Evolutionary conservation across 1,140 invertebrate genomes (phyloP).

Genomic region (Bombus consobrinus): DNA sequence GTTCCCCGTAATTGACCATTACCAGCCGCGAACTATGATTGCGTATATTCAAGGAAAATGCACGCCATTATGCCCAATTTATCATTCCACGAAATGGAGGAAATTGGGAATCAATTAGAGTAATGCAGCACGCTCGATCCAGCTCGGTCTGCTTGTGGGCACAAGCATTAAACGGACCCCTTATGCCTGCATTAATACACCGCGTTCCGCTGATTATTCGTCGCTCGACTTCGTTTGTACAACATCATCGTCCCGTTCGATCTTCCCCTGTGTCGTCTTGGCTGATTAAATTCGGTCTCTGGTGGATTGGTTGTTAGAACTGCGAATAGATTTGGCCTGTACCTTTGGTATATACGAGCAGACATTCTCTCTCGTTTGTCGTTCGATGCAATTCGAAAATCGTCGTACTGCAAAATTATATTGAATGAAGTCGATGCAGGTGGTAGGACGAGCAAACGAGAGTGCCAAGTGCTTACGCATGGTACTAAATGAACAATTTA

Average conservation of each 20-base stretch:
- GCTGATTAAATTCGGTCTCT: not conserved
- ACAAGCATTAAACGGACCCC: not conserved
- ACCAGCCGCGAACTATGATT: slow-evolving; percentile 49
- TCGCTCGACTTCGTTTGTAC: slow-evolving; percentile 12
- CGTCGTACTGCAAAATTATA: no score
- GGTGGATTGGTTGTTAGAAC: not conserved
- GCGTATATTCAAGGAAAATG: slow-evolving; percentile 58
- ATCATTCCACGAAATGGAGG: slow-evolving; percentile 51
- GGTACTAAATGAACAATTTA: not conserved
- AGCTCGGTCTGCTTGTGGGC: no score
- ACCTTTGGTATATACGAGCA: not conserved
- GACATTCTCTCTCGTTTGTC: no score
- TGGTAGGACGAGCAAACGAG: not conserved
- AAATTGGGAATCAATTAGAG: slow-evolving; percentile 52
- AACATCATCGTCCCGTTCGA: slow-evolving; percentile 13
- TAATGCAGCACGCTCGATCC: slow-evolving; percentile 23
- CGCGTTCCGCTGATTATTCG: slow-evolving; percentile 13
- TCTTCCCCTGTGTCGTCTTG: not conserved
- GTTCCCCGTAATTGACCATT: slow-evolving; percentile 60
- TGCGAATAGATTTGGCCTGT: slow-evolving; percentile 9
- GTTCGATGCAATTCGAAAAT: not conserved
- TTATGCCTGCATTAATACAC: slow-evolving; percentile 27
- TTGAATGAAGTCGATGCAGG: not conserved
- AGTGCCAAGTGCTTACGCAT: slow-evolving; percentile 16
- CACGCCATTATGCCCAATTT: slow-evolving; percentile 56